Evolutionary conservation across 2,888 invertebrate species (phyloP).

Genomic region (Ametastegia equiseti): DNA sequence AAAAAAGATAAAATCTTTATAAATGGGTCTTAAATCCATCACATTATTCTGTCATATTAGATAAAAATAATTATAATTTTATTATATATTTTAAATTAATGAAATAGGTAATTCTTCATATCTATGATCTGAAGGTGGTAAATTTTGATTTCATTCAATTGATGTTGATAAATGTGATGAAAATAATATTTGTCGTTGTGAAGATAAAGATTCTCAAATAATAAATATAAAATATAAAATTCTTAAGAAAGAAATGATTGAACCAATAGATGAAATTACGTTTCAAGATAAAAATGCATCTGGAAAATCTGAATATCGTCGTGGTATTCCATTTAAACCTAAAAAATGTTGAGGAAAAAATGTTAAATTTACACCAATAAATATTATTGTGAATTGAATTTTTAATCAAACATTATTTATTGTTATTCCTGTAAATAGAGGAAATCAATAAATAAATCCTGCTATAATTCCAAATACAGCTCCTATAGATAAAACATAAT

Average conservation of each 20-base stretch:
- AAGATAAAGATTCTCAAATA: too few relatives aligned
- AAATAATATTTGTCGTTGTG: too few relatives aligned
- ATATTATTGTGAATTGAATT: constrained; percentile 85
- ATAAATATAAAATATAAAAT: constrained; percentile 81
- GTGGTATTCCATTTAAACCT: constrained; percentile 85
- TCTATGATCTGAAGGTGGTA: too few relatives aligned
- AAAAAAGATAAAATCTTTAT: too few relatives aligned
- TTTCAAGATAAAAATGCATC: constrained; percentile 85
- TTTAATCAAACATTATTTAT: constrained; percentile 81
- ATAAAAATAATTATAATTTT: too few relatives aligned
- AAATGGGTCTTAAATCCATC: too few relatives aligned
- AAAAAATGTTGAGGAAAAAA: constrained; percentile 89
- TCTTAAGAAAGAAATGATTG: constrained; percentile 80
- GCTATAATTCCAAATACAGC: constrained; percentile 89
- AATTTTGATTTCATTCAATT: too few relatives aligned
- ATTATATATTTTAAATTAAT: too few relatives aligned
- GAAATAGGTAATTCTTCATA: too few relatives aligned
- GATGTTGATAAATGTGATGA: constrained; percentile 77
- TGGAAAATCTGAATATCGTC: constrained; percentile 87
- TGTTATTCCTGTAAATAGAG: constrained; percentile 81
- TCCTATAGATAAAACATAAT: constrained; percentile 89
- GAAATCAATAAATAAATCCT: constrained; percentile 85
- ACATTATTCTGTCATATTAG: too few relatives aligned
- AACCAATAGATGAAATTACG: constrained; percentile 83
- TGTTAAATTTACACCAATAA: constrained; percentile 86